Percentiles rank a stretch among this genome's conserved stretches.
phyloP scores from a whole-genome alignment of 1,140 invertebrate species.

The Drosophila hydei region DNA sequence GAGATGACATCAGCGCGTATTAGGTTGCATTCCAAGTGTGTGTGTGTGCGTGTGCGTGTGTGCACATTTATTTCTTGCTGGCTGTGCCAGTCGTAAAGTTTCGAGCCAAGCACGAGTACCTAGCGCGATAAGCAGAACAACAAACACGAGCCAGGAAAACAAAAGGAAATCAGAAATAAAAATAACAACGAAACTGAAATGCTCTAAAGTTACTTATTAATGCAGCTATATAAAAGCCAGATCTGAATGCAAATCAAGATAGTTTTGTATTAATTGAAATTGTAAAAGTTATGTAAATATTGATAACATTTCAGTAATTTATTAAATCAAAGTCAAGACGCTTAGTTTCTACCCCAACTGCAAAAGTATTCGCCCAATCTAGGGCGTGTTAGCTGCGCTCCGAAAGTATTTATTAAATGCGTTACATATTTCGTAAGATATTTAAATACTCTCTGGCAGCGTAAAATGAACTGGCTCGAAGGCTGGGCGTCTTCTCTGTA shows the following conservation, averaged over 20 bases:
- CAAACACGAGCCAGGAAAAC: constrained; percentile 9
- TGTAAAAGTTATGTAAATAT: no score
- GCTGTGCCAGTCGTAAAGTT: constrained; percentile 35
- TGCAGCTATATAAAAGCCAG: no score
- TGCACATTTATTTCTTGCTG: constrained; percentile 7
- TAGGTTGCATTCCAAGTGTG: constrained; percentile 46
- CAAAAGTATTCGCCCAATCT: neutral
- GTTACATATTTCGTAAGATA: neutral
- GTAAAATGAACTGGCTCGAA: constrained; percentile 23
- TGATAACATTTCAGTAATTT: no score
- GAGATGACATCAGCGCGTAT: constrained; percentile 67
- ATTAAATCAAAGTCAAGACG: no score
- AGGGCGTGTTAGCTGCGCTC: neutral
- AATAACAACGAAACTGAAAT: neutral
- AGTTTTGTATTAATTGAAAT: no score
- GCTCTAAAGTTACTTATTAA: neutral
- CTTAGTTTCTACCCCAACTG: no score
- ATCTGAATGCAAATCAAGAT: neutral
- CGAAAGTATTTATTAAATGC: neutral
- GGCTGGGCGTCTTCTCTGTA: constrained; percentile 28
- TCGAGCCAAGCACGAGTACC: constrained; percentile 27
- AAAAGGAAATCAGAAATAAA: neutral
- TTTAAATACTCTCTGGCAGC: neutral
- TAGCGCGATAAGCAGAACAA: constrained; percentile 32
- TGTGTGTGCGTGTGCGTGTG: constrained; percentile 15